Evolutionary conservation across 2,113 vertebrate species (phyloP), one percentile per base, ranked within the genome.

Genomic region (Lichenostomus cassidix): DNA sequence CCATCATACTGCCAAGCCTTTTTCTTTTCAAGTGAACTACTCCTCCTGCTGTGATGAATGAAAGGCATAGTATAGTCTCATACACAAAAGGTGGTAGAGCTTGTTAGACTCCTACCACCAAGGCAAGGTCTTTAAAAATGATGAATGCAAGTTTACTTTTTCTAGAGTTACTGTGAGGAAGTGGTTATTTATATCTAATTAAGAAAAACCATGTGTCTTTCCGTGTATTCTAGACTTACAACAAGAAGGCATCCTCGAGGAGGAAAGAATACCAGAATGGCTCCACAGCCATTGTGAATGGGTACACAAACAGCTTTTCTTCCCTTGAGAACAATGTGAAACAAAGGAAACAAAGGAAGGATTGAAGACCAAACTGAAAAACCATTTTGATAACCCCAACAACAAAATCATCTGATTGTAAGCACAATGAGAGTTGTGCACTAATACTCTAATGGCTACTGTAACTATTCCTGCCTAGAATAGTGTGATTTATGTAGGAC

Each of bases 191-290:
- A 78, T 87, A 67, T 63, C 47, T 85, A 15, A 90, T 81, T 86
- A 91, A 91, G 62, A 59, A 92, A 95, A 94, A 89, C 79, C 84
- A 77, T 31, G 69, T 96, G 83, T 95, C 73, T 65, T 89, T 83
- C 50, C 49, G 0, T 97, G 10, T 88, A 49, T 97, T 98, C 85
- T 94, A 99, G 99, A 99, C 99, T n/a, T 99, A 99, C 98, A 99
- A 99, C 95, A 99, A 98, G 97, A 97, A 98, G 73, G 97, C 97
- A 5, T 84, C 94, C 52, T 98, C 98, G 29, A 96, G 94, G 90
- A 98, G 98, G 97, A 99, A 98, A 98, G 99, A 98, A 74, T 98
- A 98, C 79, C 97, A 98, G 97, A 99, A 99, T 1, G 98, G 99
- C 53, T 98, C 98, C 9, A 44, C 84, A 24, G 76, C 95, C 46